These are phyloP conservation scores for Aegypius monachus DNA, from an alignment of 2,113 vertebrate genomes.

Conservation along the genomic window DNA sequence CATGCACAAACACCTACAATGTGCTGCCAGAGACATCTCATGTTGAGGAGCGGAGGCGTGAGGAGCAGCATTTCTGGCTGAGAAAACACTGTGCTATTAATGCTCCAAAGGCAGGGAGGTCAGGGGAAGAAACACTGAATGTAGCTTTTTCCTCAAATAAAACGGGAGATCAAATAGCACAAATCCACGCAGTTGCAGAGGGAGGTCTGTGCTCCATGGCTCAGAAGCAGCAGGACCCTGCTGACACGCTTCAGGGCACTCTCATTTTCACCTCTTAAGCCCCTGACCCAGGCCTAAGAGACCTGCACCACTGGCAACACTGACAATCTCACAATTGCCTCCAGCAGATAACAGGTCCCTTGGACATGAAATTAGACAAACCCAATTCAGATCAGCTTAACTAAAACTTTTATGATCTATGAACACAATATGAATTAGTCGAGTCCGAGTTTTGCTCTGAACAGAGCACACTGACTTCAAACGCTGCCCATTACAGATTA, in stretches of 20 bases:
- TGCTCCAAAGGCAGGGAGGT: neutral
- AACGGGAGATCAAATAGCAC: neutral
- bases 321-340: neutral
- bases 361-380: neutral
- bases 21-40: neutral
- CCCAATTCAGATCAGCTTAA: neutral
- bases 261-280: neutral
- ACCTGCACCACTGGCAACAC: neutral
- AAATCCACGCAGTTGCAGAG: neutral
- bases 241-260: neutral
- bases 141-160: neutral
- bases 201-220: neutral
- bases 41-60: neutral
- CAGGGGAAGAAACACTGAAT: neutral
- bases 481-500: neutral
- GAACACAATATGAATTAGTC: neutral
- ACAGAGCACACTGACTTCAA: neutral
- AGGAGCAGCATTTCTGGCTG: neutral
- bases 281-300: neutral
- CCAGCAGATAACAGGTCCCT: neutral
- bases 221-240: neutral
- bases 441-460: neutral
- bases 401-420: neutral
- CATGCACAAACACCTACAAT: slow-evolving; percentile 21
- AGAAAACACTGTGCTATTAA: slow-evolving; percentile 10